A percentile compares a stretch with the other conserved stretches of the same genome.
Evolutionary conservation across 2,797 vertebrate species (phyloP).

Genomic region (Peromyscus nudipes): DNA sequence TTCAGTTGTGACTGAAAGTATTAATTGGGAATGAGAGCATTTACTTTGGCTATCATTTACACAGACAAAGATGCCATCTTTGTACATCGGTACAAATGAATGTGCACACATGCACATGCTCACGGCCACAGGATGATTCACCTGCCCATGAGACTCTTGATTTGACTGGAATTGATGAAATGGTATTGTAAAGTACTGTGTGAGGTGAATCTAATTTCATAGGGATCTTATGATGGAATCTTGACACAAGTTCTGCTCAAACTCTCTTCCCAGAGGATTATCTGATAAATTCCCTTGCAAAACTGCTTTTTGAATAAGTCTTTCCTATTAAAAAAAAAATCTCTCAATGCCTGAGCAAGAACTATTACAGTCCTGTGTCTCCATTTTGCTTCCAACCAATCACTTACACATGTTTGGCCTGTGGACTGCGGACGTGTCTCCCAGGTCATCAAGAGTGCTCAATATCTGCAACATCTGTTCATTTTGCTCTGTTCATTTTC

Average conservation of each 20-base stretch:
- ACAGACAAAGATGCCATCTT: not conserved
- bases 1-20: not conserved
- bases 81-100: not conserved
- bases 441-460: conserved; percentile 32
- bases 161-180: not conserved
- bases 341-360: not conserved
- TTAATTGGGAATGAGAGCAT: not conserved
- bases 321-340: not conserved
- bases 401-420: conserved; percentile 56
- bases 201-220: not conserved
- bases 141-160: not conserved
- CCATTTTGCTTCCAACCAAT: conserved; percentile 15
- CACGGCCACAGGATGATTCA: not conserved
- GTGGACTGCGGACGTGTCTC: not conserved
- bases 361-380: not conserved
- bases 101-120: fast-evolving
- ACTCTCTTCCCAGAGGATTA: not conserved
- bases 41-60: not conserved
- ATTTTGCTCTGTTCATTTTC: not conserved
- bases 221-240: not conserved
- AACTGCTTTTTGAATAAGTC: not conserved
- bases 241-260: not conserved
- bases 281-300: not conserved
- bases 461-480: conserved; percentile 47
- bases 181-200: not conserved